A percentile compares a stretch with the other conserved stretches of the same genome.
These are phyloP conservation scores for Rattus rattus DNA, from an alignment of 2,113 vertebrate species.

Conservation along the genomic window DNA sequence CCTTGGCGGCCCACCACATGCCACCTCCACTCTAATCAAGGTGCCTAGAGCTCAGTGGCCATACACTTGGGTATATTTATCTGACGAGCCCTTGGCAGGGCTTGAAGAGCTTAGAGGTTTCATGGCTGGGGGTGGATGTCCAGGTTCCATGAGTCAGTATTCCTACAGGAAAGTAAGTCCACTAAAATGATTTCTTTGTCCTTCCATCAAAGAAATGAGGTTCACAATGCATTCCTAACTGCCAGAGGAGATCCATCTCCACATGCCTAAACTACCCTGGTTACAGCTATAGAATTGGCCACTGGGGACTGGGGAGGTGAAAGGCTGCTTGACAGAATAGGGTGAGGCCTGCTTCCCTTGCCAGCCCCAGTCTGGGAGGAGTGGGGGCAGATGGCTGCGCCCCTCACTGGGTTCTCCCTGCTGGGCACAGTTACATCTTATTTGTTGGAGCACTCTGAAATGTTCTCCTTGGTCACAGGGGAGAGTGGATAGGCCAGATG, in stretches of 20 bases:
- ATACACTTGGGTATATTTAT: background rate
- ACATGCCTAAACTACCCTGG: background rate
- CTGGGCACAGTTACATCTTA: background rate
- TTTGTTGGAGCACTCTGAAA: background rate
- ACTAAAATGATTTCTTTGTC: background rate
- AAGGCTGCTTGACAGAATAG: background rate
- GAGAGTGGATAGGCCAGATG: background rate
- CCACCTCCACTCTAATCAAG: accelerated
- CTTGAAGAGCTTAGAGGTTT: background rate
- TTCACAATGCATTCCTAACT: background rate
- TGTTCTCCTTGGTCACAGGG: background rate
- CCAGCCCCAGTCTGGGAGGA: background rate
- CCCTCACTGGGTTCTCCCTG: background rate
- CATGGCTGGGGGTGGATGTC: accelerated
- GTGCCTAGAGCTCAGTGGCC: background rate
- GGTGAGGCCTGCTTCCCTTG: background rate
- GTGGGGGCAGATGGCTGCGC: background rate
- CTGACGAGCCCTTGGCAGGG: background rate
- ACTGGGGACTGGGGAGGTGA: background rate
- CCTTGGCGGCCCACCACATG: background rate
- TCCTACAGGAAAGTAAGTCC: conserved; percentile 61
- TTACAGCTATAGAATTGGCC: background rate
- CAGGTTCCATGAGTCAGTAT: conserved; percentile 52
- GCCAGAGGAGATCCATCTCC: background rate
- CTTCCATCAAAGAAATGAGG: conserved; percentile 44